A percentile compares a stretch with the other conserved stretches of the same genome.
Evolutionary conservation across 2,888 invertebrate species (phyloP).

Genomic region (Pherbina coryleti): DNA sequence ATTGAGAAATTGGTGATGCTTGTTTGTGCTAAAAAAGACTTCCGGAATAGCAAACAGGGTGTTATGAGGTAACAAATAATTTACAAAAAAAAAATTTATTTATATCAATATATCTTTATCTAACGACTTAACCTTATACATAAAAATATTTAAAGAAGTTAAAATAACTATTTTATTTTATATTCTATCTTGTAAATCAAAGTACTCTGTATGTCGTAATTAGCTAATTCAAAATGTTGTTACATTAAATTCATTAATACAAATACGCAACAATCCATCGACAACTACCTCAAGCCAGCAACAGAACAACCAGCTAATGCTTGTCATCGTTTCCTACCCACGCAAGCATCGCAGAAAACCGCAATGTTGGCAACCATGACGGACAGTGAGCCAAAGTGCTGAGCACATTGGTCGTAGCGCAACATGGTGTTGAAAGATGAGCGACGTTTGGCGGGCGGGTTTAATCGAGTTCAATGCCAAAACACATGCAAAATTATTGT

Average conservation of each 20-base stretch:
- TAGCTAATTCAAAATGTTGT: no score
- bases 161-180: no score
- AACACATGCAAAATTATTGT: background rate
- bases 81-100: no score
- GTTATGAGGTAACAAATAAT: no score
- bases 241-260: constrained; percentile 10
- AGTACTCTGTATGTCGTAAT: no score
- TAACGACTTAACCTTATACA: no score
- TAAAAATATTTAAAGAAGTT: no score
- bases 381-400: constrained; percentile 21
- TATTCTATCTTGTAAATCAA: no score
- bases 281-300: background rate
- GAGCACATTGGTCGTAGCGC: background rate
- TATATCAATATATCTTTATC: no score
- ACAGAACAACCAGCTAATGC: background rate
- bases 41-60: no score
- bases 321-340: constrained; percentile 5
- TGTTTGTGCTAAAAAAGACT: no score
- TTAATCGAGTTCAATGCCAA: constrained; percentile 29
- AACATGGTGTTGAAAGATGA: background rate
- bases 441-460: background rate
- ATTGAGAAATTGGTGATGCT: no score
- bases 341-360: background rate
- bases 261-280: background rate
- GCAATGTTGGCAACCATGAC: constrained; percentile 10